Base-by-base conservation (phyloP, 1,140 invertebrate species). In the Spodoptera litura region DNA sequence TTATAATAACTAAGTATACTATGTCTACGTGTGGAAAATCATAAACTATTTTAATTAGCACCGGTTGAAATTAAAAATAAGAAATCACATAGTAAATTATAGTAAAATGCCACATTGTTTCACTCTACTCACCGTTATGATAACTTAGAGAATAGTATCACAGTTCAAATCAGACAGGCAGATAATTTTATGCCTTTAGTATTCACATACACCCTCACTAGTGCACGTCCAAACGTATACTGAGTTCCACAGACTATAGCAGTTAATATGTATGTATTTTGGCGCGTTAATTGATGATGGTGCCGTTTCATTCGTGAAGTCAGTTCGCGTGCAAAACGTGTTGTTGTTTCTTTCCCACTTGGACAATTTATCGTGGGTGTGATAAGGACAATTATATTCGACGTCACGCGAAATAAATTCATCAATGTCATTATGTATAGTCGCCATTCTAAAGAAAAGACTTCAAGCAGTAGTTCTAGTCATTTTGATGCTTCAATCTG, bases 81-180 rank as follows among this genome's bases (percentile, higher is more conserved):
- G 9, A 44, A 10, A 10, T 44, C 38, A 44, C 9, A 44, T 44
- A 44, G 9, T 44, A 44, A 44, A 49, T 66, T 66, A 15, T 25
- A 68, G 2, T 53, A 52, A 53, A 31, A 70, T 51, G 1, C 35
- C 13, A 38, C 27, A 66, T 35, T 9, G 61, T 44, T 13, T 52
- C 27, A 66, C n/a, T 66, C 59, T 68, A 75, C 71, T 79, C 25
- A 79, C 78, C 72, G 61, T 66, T 51, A 15, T 38, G 56, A 38
- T 31, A 20, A 55, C 66, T 73, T 80, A 79, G 10, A 81, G 51
- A 75, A 75, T 81, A 81, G 74, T 81, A 81, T 81, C 80, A 81
- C 80, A 81, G 78, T 52, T 58, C 5, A 59, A 61, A 25, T 44
- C 62, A 53, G 49, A 74, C 71, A 74, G 44, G 62, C 78, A 79